Percentiles rank a stretch among this genome's conserved stretches.
Evolutionary conservation across 2,888 invertebrate species (phyloP).

Genomic region (Andrena bucephala): DNA sequence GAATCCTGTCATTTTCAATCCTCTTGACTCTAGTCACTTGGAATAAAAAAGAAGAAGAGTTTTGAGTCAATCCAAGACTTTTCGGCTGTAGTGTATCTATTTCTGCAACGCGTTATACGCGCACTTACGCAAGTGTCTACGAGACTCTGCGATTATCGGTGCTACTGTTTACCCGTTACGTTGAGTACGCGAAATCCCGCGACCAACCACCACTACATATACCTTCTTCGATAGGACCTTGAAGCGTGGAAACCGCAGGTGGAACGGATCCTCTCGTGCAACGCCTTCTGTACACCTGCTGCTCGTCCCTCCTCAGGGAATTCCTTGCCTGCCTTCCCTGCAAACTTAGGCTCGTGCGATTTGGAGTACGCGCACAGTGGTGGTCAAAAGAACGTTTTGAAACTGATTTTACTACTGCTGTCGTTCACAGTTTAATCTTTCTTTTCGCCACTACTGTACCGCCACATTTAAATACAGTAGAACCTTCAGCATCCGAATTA

Average conservation of each 20-base stretch:
- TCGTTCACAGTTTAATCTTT: too few relatives aligned
- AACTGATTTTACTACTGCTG: too few relatives aligned
- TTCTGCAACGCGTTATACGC: too few relatives aligned
- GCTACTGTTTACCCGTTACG: conserved; percentile 58
- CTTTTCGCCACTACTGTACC: too few relatives aligned
- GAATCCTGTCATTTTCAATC: too few relatives aligned
- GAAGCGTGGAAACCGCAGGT: conserved; percentile 61
- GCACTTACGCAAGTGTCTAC: conserved; percentile 39
- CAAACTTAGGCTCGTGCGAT: neutral
- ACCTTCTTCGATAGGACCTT: conserved; percentile 41
- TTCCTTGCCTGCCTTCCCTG: conserved; percentile 14
- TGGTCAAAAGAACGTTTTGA: too few relatives aligned
- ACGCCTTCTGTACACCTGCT: conserved; percentile 60
- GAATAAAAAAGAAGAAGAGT: too few relatives aligned
- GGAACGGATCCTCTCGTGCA: conserved; percentile 53
- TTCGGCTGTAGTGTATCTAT: too few relatives aligned
- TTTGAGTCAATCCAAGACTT: too few relatives aligned
- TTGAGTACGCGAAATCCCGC: conserved; percentile 43
- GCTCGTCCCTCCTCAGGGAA: conserved; percentile 47
- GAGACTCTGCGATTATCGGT: conserved; percentile 34
- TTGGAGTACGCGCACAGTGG: neutral
- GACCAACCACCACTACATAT: conserved; percentile 13
- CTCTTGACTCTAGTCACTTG: too few relatives aligned
- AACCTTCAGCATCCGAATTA: too few relatives aligned
- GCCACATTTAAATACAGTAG: too few relatives aligned